Evolutionary conservation across 2,113 vertebrate species (phyloP).

Genomic region (Semnornis frantzii): DNA sequence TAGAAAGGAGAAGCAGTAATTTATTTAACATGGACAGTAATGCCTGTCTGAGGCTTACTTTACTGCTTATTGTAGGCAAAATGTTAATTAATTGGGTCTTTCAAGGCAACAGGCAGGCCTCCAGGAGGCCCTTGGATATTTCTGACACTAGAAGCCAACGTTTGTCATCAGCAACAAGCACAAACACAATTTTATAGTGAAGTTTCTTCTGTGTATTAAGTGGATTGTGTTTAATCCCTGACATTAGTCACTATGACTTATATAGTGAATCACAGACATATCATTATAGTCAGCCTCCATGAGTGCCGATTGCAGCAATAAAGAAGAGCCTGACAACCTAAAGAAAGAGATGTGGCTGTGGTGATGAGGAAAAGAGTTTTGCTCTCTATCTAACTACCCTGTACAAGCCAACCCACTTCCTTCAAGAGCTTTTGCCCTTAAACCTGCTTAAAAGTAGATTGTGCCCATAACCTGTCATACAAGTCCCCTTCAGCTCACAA

Average conservation of each 20-base stretch:
- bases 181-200: background rate
- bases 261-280: background rate
- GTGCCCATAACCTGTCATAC: fast-evolving
- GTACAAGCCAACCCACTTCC: background rate
- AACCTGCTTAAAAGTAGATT: background rate
- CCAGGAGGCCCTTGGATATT: background rate
- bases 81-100: slow-evolving; percentile 30
- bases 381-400: background rate
- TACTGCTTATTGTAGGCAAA: slow-evolving; percentile 27
- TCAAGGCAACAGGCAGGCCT: slow-evolving; percentile 10
- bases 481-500: background rate
- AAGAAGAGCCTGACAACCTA: background rate
- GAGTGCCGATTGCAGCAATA: background rate
- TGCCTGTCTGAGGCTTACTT: background rate
- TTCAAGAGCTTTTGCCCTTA: background rate
- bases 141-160: background rate
- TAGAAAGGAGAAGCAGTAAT: background rate
- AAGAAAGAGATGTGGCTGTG: background rate
- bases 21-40: background rate
- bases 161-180: slow-evolving; percentile 10
- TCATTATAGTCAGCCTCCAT: background rate
- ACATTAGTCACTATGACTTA: slow-evolving; percentile 36
- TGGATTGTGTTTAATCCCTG: slow-evolving; percentile 17
- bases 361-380: background rate
- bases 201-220: slow-evolving; percentile 13